A percentile compares a stretch with the other conserved stretches of the same genome.
Evolutionary conservation across 1,140 invertebrate genomes (phyloP).

Genomic region (Brachionus plicatilis): DNA sequence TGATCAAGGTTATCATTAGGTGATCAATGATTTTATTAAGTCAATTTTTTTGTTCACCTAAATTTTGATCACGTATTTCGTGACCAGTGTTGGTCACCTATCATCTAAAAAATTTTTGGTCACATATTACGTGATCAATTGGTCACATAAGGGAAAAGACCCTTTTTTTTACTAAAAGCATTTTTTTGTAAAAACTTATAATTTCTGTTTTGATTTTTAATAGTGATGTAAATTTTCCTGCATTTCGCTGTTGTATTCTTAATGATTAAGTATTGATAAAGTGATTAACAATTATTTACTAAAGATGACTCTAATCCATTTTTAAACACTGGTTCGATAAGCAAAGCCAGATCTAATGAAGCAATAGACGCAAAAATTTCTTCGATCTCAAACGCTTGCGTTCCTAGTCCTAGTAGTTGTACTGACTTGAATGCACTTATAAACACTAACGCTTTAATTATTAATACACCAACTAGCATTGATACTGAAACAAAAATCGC

Average conservation of each 20-base stretch:
- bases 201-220: background rate
- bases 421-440: background rate
- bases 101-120: no score
- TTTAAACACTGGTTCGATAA: background rate
- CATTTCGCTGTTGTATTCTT: background rate
- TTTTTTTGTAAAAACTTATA: no score
- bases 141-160: no score
- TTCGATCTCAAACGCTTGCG: background rate
- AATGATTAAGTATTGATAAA: background rate
- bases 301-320: slow-evolving; percentile 20
- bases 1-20: no score
- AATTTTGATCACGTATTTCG: no score
- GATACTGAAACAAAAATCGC: slow-evolving; percentile 9
- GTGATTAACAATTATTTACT: background rate
- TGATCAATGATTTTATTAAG: no score
- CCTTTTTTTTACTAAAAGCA: no score
- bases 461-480: background rate
- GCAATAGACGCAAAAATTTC: background rate
- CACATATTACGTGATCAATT: no score
- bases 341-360: slow-evolving; percentile 18
- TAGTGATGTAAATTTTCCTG: background rate
- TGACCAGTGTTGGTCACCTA: no score
- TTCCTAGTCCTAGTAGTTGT: background rate
- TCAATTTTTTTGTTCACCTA: no score
- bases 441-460: background rate